phyloP scores from a whole-genome alignment of 2,888 invertebrate genomes.

The Malthinus seriepunctatus region DNA sequence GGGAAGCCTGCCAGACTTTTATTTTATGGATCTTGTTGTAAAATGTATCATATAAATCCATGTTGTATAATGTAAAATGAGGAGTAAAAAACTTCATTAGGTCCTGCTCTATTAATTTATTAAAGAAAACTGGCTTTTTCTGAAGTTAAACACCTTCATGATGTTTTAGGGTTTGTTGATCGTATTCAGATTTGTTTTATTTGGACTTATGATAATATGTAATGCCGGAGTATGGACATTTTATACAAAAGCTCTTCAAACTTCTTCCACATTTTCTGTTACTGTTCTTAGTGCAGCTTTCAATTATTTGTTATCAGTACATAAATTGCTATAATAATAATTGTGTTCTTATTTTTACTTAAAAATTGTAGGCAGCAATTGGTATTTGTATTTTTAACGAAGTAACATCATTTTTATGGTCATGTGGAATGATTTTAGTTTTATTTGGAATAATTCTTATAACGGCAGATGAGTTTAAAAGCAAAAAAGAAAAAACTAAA shows the following conservation, averaged over 20 bases:
- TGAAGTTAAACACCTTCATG: too few species aligned
- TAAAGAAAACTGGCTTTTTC: conserved; percentile 28
- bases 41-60: too few species aligned
- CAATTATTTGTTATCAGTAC: conserved; percentile 67
- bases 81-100: too few species aligned
- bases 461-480: conserved; percentile 46
- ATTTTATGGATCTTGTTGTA: too few species aligned
- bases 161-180: conserved; percentile 46
- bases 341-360: not conserved
- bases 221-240: conserved; percentile 66
- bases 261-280: conserved; percentile 63
- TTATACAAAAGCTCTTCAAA: conserved; percentile 66
- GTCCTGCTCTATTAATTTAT: too few species aligned
- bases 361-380: conserved; percentile 66
- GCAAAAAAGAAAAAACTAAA: not conserved
- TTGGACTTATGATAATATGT: conserved; percentile 60
- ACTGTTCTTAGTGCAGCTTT: conserved; percentile 67
- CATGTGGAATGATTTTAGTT: conserved; percentile 72
- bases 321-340: not conserved
- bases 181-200: conserved; percentile 48
- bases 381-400: conserved; percentile 74
- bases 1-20: too few species aligned
- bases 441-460: conserved; percentile 71
- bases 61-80: too few species aligned
- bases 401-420: conserved; percentile 69